phyloP scores from a whole-genome alignment of 1,140 invertebrate species.

The Solenopsis fugax region DNA sequence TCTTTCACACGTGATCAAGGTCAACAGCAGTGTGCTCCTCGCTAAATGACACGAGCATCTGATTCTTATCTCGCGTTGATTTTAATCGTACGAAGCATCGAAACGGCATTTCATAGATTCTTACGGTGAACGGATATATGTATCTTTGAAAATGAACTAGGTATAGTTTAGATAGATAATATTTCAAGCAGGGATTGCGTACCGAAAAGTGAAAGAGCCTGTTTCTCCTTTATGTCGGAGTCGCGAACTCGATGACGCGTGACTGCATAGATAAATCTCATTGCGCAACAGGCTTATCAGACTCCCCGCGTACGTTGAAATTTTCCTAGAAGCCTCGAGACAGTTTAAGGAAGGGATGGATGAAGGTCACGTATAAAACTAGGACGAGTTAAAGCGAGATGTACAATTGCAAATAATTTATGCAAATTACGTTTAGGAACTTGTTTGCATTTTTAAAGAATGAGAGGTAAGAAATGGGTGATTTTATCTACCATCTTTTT shows the following conservation, averaged over 20 bases:
- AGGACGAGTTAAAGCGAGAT: not conserved
- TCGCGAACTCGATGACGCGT: conserved; percentile 60
- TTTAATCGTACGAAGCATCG: not conserved
- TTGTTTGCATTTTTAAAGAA: not conserved
- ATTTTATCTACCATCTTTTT: not conserved
- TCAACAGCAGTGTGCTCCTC: not conserved
- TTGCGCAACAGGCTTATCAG: conserved; percentile 24
- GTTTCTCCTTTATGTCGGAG: conserved; percentile 9
- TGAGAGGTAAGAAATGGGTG: not conserved
- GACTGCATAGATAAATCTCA: conserved; percentile 60
- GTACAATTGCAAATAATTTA: not conserved
- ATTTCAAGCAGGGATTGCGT: not conserved
- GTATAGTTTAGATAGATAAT: not conserved
- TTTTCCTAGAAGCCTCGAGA: not conserved
- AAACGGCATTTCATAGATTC: not conserved
- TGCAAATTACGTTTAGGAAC: not conserved
- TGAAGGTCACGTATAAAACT: not conserved
- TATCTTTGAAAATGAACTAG: conserved; percentile 1
- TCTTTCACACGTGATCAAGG: not conserved
- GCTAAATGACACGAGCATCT: not conserved
- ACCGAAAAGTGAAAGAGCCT: conserved; percentile 30
- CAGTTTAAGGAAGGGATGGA: conserved; percentile 15
- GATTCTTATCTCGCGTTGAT: conserved; percentile 12
- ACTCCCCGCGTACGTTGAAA: conserved; percentile 12
- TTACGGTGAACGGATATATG: not conserved